Evolutionary conservation across 1,140 invertebrate species (phyloP).

Genomic region (Drosophila oshimai): DNA sequence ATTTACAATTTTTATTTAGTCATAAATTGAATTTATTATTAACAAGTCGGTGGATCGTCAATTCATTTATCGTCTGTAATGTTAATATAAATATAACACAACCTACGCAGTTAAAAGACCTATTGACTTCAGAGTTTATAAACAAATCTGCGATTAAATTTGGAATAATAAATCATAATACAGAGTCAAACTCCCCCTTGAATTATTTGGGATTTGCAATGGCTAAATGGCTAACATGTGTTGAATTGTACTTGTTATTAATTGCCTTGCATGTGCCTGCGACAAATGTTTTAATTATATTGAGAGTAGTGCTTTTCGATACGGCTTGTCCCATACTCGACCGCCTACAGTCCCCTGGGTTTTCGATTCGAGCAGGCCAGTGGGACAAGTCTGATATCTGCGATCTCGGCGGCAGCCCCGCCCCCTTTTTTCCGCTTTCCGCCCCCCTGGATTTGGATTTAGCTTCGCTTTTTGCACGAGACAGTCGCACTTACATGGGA

Average conservation of each 20-base stretch:
- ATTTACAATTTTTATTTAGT: too few species aligned
- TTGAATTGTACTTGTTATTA: slow-evolving; percentile 40
- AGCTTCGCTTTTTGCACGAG: slow-evolving; percentile 8
- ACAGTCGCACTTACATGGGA: slow-evolving; percentile 5
- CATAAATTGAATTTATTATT: too few species aligned
- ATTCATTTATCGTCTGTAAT: too few species aligned
- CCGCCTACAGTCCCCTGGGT: slow-evolving; percentile 34
- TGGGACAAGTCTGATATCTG: slow-evolving; percentile 57
- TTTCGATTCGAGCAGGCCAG: slow-evolving; percentile 47
- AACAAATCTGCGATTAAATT: too few species aligned
- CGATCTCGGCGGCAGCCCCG: slow-evolving; percentile 9
- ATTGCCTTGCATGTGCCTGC: slow-evolving; percentile 46
- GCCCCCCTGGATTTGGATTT: too few species aligned
- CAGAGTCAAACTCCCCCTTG: not conserved
- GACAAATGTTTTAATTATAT: slow-evolving; percentile 74
- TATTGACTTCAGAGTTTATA: too few species aligned
- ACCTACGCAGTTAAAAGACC: too few species aligned
- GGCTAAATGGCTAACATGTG: slow-evolving; percentile 9
- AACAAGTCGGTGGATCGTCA: too few species aligned
- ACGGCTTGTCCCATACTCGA: slow-evolving; percentile 32
- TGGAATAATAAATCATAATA: too few species aligned
- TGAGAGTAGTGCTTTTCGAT: slow-evolving; percentile 32
- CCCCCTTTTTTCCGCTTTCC: not conserved
- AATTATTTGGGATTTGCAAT: not conserved
- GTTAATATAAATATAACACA: too few species aligned